A percentile compares a stretch with the other conserved stretches of the same genome.
phyloP scores from a whole-genome alignment of 2,113 vertebrate species.

The Oreochromis aureus region DNA sequence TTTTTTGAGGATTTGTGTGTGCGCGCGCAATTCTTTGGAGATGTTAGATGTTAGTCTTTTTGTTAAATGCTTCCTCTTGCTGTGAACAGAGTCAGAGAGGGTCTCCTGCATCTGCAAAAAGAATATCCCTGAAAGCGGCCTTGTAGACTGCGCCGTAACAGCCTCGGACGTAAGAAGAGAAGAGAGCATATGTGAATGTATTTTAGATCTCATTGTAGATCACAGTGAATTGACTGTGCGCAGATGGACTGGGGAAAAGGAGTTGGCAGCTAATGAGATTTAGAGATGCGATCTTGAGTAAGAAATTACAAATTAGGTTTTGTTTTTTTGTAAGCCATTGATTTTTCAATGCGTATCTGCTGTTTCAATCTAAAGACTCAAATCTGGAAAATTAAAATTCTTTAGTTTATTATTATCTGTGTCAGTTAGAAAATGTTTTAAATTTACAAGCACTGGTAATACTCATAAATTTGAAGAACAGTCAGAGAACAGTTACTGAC shows the following conservation, averaged over 20 bases:
- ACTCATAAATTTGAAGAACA: neutral
- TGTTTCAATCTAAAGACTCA: neutral
- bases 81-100: neutral
- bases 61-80: neutral
- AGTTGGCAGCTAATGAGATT: constrained; percentile 16
- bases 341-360: neutral
- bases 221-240: neutral
- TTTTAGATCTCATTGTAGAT: constrained; percentile 35
- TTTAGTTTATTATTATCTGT: neutral
- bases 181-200: constrained; percentile 27
- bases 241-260: constrained; percentile 19
- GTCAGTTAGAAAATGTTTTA: neutral
- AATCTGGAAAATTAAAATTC: neutral
- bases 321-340: neutral
- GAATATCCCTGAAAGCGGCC: constrained; percentile 9
- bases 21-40: neutral
- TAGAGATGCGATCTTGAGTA: constrained; percentile 12
- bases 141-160: neutral
- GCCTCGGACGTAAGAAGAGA: constrained; percentile 23
- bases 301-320: neutral
- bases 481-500: neutral
- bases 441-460: neutral
- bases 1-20: neutral
- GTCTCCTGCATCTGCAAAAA: constrained; percentile 10
- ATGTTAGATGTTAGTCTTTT: neutral